Evolutionary conservation across 2,888 invertebrate genomes (phyloP).

Genomic region (Macropis europaea): DNA sequence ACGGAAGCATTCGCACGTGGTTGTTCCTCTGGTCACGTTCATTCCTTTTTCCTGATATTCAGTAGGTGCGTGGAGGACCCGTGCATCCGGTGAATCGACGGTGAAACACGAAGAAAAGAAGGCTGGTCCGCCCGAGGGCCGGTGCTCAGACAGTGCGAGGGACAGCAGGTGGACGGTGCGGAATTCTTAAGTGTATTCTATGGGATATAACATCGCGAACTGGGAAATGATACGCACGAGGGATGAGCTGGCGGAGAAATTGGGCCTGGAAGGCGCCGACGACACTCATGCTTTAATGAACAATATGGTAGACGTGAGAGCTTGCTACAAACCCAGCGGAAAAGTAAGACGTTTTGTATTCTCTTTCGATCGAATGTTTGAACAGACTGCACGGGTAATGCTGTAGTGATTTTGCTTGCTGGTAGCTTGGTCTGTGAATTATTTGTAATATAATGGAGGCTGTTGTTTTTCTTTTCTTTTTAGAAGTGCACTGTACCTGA

Average conservation of each 20-base stretch:
- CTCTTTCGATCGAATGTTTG: too few relatives aligned
- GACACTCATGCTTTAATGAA: conserved; percentile 74
- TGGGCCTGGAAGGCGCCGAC: conserved; percentile 70
- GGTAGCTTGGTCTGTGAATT: too few relatives aligned
- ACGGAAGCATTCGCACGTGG: conserved; percentile 41
- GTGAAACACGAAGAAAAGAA: too few relatives aligned
- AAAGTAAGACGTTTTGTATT: conserved; percentile 72
- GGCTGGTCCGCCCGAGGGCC: too few relatives aligned
- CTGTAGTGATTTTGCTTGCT: too few relatives aligned
- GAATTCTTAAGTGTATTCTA: conserved; percentile 39
- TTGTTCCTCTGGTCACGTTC: neutral
- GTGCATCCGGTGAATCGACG: too few relatives aligned
- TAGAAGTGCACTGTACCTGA: too few relatives aligned
- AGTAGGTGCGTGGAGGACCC: neutral
- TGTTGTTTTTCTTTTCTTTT: too few relatives aligned
- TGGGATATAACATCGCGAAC: conserved; percentile 58
- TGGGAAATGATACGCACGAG: conserved; percentile 62
- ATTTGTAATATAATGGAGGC: too few relatives aligned
- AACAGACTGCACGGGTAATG: too few relatives aligned
- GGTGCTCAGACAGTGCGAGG: too few relatives aligned
- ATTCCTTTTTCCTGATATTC: neutral
- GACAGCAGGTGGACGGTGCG: neutral
- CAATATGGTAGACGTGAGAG: conserved; percentile 78
- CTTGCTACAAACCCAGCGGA: conserved; percentile 79
- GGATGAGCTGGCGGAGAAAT: conserved; percentile 68